Evolutionary conservation across 2,113 vertebrate genomes (phyloP).

Genomic region (Corythornis madagascariensis): DNA sequence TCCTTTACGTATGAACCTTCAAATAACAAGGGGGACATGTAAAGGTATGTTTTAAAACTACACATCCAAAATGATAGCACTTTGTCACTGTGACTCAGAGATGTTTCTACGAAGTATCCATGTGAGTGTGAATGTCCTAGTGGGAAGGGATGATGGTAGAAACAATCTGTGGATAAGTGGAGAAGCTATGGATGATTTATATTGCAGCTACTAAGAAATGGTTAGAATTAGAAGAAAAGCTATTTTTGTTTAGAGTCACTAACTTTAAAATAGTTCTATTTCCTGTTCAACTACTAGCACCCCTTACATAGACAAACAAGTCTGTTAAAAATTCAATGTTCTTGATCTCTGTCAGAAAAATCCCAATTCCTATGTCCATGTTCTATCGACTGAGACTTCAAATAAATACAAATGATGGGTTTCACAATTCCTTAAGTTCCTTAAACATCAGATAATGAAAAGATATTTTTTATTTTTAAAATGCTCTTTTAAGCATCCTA

Average conservation of each 20-base stretch:
- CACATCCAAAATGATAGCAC: neutral
- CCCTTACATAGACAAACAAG: neutral
- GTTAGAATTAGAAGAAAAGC: neutral
- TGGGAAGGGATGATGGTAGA: neutral
- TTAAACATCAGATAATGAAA: neutral
- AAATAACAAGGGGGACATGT: neutral
- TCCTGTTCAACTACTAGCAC: neutral
- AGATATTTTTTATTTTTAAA: neutral
- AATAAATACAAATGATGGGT: neutral
- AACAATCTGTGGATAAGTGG: neutral
- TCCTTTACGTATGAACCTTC: neutral
- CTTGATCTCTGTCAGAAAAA: neutral
- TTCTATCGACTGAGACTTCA: neutral
- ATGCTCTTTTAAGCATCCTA: neutral
- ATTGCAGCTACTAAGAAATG: neutral
- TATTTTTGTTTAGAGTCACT: neutral
- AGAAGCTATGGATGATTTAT: neutral
- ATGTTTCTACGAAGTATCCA: neutral
- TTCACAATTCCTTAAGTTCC: neutral
- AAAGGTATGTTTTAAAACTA: neutral
- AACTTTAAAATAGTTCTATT: neutral
- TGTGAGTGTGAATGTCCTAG: neutral
- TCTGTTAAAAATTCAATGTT: neutral
- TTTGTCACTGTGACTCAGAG: neutral
- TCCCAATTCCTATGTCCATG: accelerated